Conservation (phyloP, 2,797 vertebrate species). For the Eulemur rubriventer region DNA sequence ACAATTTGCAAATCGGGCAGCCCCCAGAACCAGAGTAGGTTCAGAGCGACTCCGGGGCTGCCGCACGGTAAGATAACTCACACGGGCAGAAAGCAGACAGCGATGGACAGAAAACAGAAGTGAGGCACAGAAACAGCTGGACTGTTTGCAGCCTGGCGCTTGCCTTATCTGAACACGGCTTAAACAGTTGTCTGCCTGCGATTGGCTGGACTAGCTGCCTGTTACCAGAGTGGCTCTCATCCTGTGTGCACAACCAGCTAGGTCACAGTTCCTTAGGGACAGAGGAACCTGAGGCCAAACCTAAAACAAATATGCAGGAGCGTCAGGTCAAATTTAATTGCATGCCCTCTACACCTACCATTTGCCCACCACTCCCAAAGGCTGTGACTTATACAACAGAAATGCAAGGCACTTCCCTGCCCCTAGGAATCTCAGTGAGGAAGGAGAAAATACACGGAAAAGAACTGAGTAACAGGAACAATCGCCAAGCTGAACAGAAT, state of each 20-base stretch:
- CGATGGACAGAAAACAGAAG: not conserved
- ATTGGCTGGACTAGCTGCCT: not conserved
- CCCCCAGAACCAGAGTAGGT: not conserved
- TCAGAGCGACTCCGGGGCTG: not conserved
- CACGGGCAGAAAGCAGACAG: not conserved
- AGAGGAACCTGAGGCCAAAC: not conserved
- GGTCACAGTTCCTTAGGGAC: not conserved
- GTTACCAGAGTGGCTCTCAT: not conserved
- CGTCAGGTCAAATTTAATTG: not conserved
- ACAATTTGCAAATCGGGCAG: not conserved
- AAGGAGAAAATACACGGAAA: constrained; percentile 19
- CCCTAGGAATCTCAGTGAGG: constrained; percentile 9
- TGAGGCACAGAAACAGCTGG: not conserved
- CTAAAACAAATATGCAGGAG: not conserved
- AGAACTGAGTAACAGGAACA: constrained; percentile 28
- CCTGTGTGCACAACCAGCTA: not conserved
- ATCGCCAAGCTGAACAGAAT: not conserved
- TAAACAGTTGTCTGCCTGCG: not conserved
- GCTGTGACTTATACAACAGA: not conserved
- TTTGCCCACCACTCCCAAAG: not conserved
- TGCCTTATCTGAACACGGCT: not conserved
- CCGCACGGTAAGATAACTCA: not conserved
- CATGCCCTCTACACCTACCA: not conserved
- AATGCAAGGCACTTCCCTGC: not conserved
- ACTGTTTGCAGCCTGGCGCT: too few relatives aligned